phyloP scores from a whole-genome alignment of 2,888 invertebrate genomes.

The Plagiodera versicolora region DNA sequence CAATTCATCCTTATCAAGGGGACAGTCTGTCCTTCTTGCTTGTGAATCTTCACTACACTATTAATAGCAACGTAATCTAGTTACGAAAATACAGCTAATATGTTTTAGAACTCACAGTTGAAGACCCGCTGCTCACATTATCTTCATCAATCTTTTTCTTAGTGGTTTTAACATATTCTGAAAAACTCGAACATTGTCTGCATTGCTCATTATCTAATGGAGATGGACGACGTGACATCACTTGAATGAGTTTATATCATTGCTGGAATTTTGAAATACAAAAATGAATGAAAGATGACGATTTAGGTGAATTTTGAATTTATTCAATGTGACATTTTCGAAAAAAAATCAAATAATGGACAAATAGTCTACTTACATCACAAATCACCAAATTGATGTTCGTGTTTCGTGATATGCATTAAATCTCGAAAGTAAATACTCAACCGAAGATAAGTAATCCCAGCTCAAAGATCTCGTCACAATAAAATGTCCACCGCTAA shows the following conservation, averaged over 20 bases:
- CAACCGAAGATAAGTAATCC: too few species aligned
- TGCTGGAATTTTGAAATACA: conserved; percentile 24
- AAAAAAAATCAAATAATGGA: not conserved
- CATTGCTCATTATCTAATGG: conserved; percentile 53
- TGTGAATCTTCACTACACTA: conserved; percentile 25
- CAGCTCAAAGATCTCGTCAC: too few species aligned
- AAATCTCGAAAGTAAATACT: too few species aligned
- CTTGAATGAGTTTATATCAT: conserved; percentile 29
- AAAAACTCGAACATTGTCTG: conserved; percentile 52
- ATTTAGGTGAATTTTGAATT: not conserved
- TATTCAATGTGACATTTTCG: not conserved
- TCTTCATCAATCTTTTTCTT: conserved; percentile 42
- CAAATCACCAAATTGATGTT: too few species aligned
- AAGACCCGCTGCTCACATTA: conserved; percentile 19
- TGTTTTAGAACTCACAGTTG: conserved; percentile 16
- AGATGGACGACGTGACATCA: conserved; percentile 48
- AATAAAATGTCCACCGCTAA: too few species aligned
- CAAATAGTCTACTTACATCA: too few species aligned
- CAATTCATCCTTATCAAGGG: conserved; percentile 74
- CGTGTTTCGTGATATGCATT: too few species aligned
- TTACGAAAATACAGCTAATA: not conserved
- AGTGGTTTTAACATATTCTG: conserved; percentile 51
- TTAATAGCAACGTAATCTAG: not conserved
- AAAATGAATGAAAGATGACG: conserved; percentile 2
- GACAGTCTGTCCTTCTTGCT: conserved; percentile 62